These are phyloP conservation scores for Ethmia dodecea DNA, from an alignment of 2,888 invertebrate species.

Conservation along the genomic window DNA sequence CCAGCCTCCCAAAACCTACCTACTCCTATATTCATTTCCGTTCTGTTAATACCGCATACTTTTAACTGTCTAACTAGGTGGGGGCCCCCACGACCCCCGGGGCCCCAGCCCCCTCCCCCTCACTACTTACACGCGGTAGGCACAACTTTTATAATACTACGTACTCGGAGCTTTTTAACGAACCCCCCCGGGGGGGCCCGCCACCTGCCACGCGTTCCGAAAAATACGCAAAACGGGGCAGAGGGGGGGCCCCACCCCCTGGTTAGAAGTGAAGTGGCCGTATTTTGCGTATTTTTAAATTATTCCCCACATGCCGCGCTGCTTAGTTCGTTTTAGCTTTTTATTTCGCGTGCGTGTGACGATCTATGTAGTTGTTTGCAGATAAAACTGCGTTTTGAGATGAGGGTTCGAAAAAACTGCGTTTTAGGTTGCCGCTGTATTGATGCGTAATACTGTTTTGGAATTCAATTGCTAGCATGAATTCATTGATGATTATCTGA, in stretches of 20 bases:
- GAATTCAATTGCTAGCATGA: too few species aligned
- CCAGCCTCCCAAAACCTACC: constrained; percentile 68
- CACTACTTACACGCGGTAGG: constrained; percentile 77
- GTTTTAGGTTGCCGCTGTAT: too few species aligned
- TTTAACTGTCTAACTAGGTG: constrained; percentile 78
- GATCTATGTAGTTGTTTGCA: too few species aligned
- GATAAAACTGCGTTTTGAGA: too few species aligned
- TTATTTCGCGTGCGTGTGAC: too few species aligned
- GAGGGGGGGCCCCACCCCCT: constrained; percentile 42
- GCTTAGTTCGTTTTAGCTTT: constrained; percentile 57
- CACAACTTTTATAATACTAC: constrained; percentile 78
- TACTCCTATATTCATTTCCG: constrained; percentile 77
- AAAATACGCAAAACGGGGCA: constrained; percentile 71
- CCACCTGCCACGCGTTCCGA: constrained; percentile 73
- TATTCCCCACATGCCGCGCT: constrained; percentile 53
- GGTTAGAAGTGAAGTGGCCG: constrained; percentile 65
- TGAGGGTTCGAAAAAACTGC: too few species aligned
- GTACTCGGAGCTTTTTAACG: constrained; percentile 76
- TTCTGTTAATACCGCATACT: constrained; percentile 78
- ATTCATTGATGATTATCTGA: too few species aligned
- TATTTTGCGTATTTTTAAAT: constrained; percentile 75
- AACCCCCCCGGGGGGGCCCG: constrained; percentile 61
- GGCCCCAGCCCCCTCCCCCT: constrained; percentile 39
- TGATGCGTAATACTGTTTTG: too few species aligned
- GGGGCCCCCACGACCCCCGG: constrained; percentile 32